Base-by-base conservation (phyloP, 2,797 vertebrate species). In the Siniperca undulata region DNA sequence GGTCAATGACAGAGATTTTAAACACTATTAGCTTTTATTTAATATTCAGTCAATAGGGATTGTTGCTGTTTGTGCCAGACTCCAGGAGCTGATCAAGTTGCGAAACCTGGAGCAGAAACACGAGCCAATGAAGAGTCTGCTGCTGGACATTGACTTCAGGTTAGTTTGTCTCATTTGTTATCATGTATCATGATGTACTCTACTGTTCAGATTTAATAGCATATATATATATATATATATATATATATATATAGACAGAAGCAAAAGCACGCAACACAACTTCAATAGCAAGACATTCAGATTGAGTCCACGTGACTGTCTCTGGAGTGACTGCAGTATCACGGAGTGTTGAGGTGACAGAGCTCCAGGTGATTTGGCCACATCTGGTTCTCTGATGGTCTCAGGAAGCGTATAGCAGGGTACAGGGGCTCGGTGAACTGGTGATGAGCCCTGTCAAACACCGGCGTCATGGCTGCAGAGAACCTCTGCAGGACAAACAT, bases 81-180 rank as follows among this genome's bases (percentile, higher is more conserved):
- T 99, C 71, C 98, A 99, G 81, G 98, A 99, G 89, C 89, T 97
- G 89, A 97, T 99, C 88, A 97, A 95, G 78, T 75, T 95, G 73
- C 93, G 95, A 78, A 95, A 95, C 76, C 86, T 91, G 69, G 93
- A 95, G 77, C 90, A 92, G 46, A 89, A 92, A n/a, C 84, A 94
- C 17, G 81, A 90, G 40, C 70, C 81, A 0, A 86, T 97, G 86
- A 97, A 93, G 94, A 99, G 97, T 92, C 96, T 99, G 74, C 94
- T 99, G 87, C 91, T 99, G 90, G 98, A 99, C 94, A 98, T 99
- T 87, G 98, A 99, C 95, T 97, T 97, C 95, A 98, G 98, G 98
- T 99, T 81, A 58, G 85, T 77, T 60, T 72, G n/a, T 56, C 38
- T 19, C 5, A 13, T 69, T 34, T 24, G 10, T 68, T 8, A 6